These are phyloP conservation scores for Leucopternis melanops DNA, from an alignment of 2,113 vertebrate genomes.

Conservation along the genomic window DNA sequence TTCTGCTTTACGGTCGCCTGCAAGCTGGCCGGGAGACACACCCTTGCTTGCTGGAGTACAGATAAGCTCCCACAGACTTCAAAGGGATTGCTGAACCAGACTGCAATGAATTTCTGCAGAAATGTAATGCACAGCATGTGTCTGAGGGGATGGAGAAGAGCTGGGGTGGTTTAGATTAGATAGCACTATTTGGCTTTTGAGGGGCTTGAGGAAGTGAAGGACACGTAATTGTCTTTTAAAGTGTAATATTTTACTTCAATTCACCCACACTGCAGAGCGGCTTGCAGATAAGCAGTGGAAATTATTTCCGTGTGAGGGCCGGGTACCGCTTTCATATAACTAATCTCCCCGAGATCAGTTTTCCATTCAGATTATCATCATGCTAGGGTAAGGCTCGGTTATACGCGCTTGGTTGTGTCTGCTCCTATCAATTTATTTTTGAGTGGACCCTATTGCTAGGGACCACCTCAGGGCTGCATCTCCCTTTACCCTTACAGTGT, in stretches of 20 bases:
- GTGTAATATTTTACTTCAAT: slow-evolving; percentile 2
- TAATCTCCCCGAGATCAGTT: not conserved
- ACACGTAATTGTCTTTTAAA: slow-evolving; percentile 37
- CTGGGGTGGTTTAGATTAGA: slow-evolving; percentile 57
- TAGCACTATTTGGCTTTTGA: slow-evolving; percentile 42
- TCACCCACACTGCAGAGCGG: not conserved
- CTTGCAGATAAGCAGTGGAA: not conserved
- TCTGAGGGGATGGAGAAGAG: slow-evolving; percentile 32
- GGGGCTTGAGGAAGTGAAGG: slow-evolving; percentile 27
- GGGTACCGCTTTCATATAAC: not conserved
- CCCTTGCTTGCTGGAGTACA: slow-evolving; percentile 25
- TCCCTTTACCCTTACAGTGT: not conserved
- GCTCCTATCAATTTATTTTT: not conserved
- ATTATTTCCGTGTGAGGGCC: not conserved
- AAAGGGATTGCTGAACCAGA: slow-evolving; percentile 50
- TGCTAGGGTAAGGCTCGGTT: not conserved
- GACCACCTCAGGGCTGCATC: not conserved
- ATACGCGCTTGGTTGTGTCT: not conserved
- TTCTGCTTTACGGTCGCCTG: slow-evolving; percentile 2
- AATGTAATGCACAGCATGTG: slow-evolving; percentile 29
- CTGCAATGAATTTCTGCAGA: slow-evolving; percentile 22
- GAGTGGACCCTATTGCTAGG: too few species aligned
- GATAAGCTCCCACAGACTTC: slow-evolving; percentile 58
- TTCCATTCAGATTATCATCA: not conserved
- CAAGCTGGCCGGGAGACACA: slow-evolving; percentile 4